A percentile compares a stretch with the other conserved stretches of the same genome.
Evolutionary conservation across 2,797 vertebrate genomes (phyloP).

Genomic region (Urophycis tenuis): DNA sequence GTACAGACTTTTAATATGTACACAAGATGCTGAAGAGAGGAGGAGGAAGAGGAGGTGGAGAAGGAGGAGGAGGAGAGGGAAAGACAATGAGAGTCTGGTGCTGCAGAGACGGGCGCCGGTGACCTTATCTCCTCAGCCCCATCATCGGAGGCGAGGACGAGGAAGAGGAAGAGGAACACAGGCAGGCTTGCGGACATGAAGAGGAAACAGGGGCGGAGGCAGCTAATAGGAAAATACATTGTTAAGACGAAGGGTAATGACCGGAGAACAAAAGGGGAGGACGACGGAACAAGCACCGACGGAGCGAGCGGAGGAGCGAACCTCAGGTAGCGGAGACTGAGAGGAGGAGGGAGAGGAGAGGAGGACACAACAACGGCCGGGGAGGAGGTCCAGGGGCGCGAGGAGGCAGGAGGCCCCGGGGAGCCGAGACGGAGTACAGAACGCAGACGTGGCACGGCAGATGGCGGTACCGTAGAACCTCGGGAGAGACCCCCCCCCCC

Average conservation of each 20-base stretch:
- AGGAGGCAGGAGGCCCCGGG: constrained; percentile 6
- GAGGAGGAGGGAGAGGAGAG: neutral
- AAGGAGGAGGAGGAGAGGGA: constrained; percentile 26
- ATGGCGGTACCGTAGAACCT: neutral
- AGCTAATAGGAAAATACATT: constrained; percentile 22
- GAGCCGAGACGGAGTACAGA: constrained; percentile 6
- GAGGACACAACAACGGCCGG: neutral
- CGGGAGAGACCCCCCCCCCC: too few relatives aligned
- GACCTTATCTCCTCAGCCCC: constrained; percentile 60
- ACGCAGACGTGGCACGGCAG: neutral
- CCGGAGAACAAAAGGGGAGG: constrained; percentile 6
- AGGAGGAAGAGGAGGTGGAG: constrained; percentile 65
- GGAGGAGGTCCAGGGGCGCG: neutral
- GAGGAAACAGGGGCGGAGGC: constrained; percentile 18
- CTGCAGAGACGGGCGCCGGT: constrained; percentile 58
- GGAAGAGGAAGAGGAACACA: constrained; percentile 13
- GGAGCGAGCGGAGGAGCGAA: neutral
- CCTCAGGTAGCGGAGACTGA: neutral
- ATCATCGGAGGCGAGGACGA: constrained; percentile 19
- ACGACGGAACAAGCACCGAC: neutral
- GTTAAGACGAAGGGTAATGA: constrained; percentile 25
- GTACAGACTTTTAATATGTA: constrained; percentile 96
- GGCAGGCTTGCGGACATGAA: neutral
- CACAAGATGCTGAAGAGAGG: constrained; percentile 48
- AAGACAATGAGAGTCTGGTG: constrained; percentile 60